Evolutionary conservation across 1,140 invertebrate species (phyloP), one percentile per base, ranked within the genome.

Genomic region (Mercenaria mercenaria): DNA sequence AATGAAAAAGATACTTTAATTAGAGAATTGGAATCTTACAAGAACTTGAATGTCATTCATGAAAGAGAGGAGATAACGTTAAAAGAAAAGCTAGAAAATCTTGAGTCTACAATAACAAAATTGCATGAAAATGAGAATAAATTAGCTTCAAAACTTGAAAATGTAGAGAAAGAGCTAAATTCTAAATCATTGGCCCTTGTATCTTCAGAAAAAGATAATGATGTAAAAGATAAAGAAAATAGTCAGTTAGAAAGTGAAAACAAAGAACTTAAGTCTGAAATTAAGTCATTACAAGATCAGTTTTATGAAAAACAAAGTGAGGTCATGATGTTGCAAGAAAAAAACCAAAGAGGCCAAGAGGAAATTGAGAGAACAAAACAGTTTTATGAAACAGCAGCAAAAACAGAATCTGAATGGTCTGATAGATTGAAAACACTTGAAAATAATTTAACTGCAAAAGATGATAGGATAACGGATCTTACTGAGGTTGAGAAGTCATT

Each of bases 281-380:
- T 76, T 20, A 84, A 83, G 82, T 18, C 69, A n/a, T 4, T 59
- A 23, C 81, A 83, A 64, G 88, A 89, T 83, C 64, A 89, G 41
- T 61, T 41, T 37, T 84, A 89, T 83, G 81, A 83, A 61, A 89
- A 89, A 41, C 79, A 84, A 47, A 89, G 81, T 83, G 88, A 89
- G 61, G 64, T 77, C 18, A 41, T 83, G 23, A 13, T 83, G 13
- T n/a, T 89, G 37, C 82, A 89, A 47, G 88, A 89, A 34, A 89
- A 83, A n/a, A 39, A 76, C n/a, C 41, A 89, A 34, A 59, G 56
- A 64, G 29, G 52, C 59, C 64, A 77, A n/a, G 88, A 84, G 18
- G 88, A 89, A 64, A 13, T 83, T 41, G 50, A 61, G 18, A 82
- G 81, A 89, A 83, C 79, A 56, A 89, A 77, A 47, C 29, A 83